Percentiles rank a stretch among this genome's conserved stretches.
Conservation (phyloP, 2,113 vertebrate species). For the Anolis carolinensis region DNA sequence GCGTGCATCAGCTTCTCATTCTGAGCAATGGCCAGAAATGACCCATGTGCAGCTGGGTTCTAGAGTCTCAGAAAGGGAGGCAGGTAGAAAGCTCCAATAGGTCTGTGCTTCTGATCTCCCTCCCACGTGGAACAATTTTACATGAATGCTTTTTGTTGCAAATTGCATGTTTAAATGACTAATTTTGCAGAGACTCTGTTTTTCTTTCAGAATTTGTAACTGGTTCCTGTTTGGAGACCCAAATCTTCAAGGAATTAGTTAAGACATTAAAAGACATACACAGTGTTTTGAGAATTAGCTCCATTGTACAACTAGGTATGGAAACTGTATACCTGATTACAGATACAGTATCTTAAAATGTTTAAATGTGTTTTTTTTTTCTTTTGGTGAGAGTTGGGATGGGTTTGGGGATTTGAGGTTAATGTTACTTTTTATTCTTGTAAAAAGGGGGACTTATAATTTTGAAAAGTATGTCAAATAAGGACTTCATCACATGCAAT, state of each 20-base stretch:
- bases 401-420: slow-evolving; percentile 47
- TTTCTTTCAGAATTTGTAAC: slow-evolving; percentile 66
- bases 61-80: background rate
- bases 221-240: slow-evolving; percentile 55
- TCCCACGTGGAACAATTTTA: background rate
- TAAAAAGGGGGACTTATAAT: slow-evolving; percentile 56
- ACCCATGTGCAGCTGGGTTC: background rate
- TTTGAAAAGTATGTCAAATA: slow-evolving; percentile 25
- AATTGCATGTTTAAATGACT: slow-evolving; percentile 14
- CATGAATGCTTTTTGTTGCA: background rate
- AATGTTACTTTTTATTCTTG: slow-evolving; percentile 47
- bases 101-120: background rate
- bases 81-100: background rate
- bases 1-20: background rate
- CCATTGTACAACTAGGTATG: slow-evolving; percentile 50
- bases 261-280: slow-evolving; percentile 62
- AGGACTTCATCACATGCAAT: too few species aligned
- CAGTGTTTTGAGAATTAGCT: slow-evolving; percentile 62
- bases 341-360: slow-evolving; percentile 18
- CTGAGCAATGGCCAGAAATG: background rate
- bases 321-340: slow-evolving; percentile 56
- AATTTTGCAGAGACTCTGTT: slow-evolving; percentile 37
- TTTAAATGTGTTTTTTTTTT: slow-evolving; percentile 57
- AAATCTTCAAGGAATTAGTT: slow-evolving; percentile 45
- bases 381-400: slow-evolving; percentile 49